Evolutionary conservation across 1,140 invertebrate species (phyloP).

Genomic region (Cyclargus thomasi): DNA sequence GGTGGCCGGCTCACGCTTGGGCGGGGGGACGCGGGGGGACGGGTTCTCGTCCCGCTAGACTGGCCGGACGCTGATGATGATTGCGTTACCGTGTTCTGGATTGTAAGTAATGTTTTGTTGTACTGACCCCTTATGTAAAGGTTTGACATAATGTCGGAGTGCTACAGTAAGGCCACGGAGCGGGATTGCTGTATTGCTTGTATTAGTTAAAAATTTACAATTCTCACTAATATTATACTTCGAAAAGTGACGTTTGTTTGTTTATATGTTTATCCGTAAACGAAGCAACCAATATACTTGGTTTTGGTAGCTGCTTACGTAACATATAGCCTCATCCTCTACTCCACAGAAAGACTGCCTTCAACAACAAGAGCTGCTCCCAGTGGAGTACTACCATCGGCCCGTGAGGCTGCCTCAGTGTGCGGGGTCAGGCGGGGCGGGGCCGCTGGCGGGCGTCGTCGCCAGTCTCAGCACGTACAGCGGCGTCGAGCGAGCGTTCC

Average conservation of each 20-base stretch:
- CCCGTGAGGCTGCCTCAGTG: conserved; percentile 51
- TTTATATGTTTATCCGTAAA: no score
- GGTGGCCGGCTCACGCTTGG: conserved; percentile 46
- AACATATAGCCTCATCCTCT: no score
- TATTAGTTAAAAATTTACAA: no score
- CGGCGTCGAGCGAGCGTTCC: conserved; percentile 81
- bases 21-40: conserved; percentile 34
- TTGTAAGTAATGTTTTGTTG: conserved; percentile 50
- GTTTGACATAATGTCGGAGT: no score
- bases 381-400: conserved; percentile 64
- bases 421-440: conserved; percentile 48
- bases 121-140: no score
- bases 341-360: conserved; percentile 63
- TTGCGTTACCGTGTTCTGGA: conserved; percentile 63
- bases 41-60: conserved; percentile 59
- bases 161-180: no score
- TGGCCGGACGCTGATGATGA: conserved; percentile 42
- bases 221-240: no score
- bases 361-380: conserved; percentile 55
- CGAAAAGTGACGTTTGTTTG: no score
- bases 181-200: no score
- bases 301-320: no score
- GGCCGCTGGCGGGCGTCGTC: conserved; percentile 82
- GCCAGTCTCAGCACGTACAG: conserved; percentile 86
- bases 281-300: no score